Conservation (phyloP, 2,113 vertebrate species). For the Phyllostomus hastatus region DNA sequence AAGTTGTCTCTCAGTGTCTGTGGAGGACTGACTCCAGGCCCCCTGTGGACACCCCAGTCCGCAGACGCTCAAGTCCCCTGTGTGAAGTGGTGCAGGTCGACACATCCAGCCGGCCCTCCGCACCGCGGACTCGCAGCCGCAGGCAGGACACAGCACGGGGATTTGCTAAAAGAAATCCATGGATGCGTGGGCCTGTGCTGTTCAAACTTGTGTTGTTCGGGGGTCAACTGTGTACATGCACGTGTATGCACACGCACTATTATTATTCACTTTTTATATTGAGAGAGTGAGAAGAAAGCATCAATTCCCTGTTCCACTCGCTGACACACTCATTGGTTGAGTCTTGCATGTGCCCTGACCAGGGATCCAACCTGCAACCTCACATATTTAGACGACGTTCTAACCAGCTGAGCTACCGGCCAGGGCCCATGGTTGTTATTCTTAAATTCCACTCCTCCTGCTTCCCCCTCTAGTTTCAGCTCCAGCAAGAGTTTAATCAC, state of each 20-base stretch:
- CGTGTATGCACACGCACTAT: neutral
- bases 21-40: neutral
- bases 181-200: neutral
- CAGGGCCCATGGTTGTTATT: neutral
- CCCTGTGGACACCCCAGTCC: neutral
- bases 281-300: no score
- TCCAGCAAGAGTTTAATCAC: constrained; percentile 7
- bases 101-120: no score
- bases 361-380: no score
- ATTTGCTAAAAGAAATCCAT: neutral
- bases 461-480: neutral
- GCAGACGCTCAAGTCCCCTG: neutral
- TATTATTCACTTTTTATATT: no score
- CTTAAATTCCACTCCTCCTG: neutral
- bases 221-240: neutral
- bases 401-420: no score
- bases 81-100: no score
- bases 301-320: no score
- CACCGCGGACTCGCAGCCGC: no score
- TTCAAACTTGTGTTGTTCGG: neutral
- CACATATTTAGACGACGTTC: no score
- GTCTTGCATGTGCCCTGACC: no score
- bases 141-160: neutral
- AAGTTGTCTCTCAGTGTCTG: neutral
- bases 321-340: no score